Conservation (phyloP, 1,140 invertebrate genomes). For the Harlomillsia oculata region DNA sequence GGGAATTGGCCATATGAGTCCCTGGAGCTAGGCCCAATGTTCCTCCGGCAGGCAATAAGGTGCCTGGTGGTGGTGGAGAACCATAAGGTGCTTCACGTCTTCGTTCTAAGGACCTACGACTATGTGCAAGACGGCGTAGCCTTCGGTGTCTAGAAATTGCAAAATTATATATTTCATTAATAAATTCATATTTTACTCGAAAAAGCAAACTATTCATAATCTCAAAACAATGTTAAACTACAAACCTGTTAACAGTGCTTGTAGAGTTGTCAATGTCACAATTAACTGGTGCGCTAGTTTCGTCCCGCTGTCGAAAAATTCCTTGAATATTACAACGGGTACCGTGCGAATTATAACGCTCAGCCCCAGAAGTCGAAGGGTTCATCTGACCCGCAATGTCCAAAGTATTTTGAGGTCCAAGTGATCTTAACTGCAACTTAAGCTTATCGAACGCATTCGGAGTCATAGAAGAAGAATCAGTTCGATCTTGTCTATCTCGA, state of each 20-base stretch:
- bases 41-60: conserved; percentile 19
- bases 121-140: conserved; percentile 32
- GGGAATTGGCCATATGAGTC: conserved; percentile 66
- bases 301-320: conserved; percentile 29
- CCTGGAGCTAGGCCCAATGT: conserved; percentile 39
- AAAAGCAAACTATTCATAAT: neutral
- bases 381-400: conserved; percentile 20
- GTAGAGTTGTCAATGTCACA: conserved; percentile 27
- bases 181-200: neutral
- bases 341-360: conserved; percentile 3
- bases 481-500: neutral
- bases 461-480: neutral
- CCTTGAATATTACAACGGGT: conserved; percentile 11
- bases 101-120: conserved; percentile 32
- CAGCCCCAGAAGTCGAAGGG: neutral
- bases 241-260: conserved; percentile 32
- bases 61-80: neutral
- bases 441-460: conserved; percentile 29
- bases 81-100: conserved; percentile 25
- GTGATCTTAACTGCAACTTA: conserved; percentile 20
- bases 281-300: conserved; percentile 16
- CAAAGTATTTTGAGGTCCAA: conserved; percentile 30
- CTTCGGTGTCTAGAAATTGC: conserved; percentile 29
- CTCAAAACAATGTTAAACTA: neutral
- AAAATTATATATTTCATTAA: conserved; percentile 2